Base-by-base conservation (phyloP, 2,888 invertebrate genomes). In the Exocentrus adspersus region DNA sequence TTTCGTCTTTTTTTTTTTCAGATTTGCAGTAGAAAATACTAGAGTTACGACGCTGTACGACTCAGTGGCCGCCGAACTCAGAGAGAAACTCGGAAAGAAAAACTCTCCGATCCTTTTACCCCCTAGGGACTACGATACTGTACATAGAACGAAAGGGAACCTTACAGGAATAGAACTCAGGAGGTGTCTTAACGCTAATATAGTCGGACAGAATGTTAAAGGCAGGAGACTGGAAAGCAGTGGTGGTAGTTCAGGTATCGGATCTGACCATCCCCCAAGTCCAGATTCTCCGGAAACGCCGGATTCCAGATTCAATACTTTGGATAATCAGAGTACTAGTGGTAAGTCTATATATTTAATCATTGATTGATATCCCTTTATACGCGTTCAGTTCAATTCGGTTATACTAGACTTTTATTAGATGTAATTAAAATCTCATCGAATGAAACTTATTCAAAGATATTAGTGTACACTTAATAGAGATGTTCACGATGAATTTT, bases 61-160 rank as follows among this genome's bases (percentile, higher is more conserved):
- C 80, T 95, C 95, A 37, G 85, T 97, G 69, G 95, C 96, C 1
- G 95, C 95, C 0, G 98, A 98, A 79, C 83, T 98, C 71, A 89
- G 95, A 72, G 90, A 90, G 62, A 92, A 92, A 79, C 83, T 94
- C 56, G 85, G 85, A 75, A 82, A 83, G 65, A 81, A 82, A 54
- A 80, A 80, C 61, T 81, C 80, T 7, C 96, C 96, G 0, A 89
- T 97, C 56, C 86, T 97, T 17, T 84, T 97, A 65, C 97, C 97
- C 0, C 97, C 97, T 0, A 87, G 95, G 21, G 97, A 97, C 82
- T 97, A 97, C 84, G 97, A 97, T 82, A 96, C 96, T 1, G 92
- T 95, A 1, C 93, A 93, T 79, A 87, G 93, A 57, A 90, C 87
- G 65, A 81, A 91, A 66, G 93, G 93, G 5, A 92, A 92, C 78